phyloP scores from a whole-genome alignment of 2,797 vertebrate species.

The Poecilia velifera region DNA sequence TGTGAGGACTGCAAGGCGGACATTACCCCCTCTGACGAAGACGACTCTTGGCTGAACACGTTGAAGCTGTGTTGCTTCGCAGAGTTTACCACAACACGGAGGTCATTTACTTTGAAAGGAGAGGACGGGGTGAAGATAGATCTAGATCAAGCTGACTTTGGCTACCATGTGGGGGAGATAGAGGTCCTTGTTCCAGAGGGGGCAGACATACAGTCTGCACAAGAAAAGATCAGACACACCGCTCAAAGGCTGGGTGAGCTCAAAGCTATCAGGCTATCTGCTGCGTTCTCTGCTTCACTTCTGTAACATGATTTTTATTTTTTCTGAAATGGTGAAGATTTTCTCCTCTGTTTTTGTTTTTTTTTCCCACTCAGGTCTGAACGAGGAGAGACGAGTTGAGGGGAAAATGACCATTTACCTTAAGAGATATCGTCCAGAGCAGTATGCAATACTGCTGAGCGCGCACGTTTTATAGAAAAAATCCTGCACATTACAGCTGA shows the following conservation, averaged over 20 bases:
- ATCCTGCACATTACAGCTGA: too few relatives aligned
- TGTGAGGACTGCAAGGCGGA: conserved; percentile 17
- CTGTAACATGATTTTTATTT: not conserved
- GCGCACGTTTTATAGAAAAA: conserved; percentile 67
- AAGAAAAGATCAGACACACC: conserved; percentile 73
- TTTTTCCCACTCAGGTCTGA: conserved; percentile 62
- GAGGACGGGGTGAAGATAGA: conserved; percentile 76
- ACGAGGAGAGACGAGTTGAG: conserved; percentile 65
- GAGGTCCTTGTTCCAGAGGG: conserved; percentile 80
- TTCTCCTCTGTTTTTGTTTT: conserved; percentile 13
- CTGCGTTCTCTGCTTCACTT: not conserved
- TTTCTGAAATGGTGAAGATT: not conserved
- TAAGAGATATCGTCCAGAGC: conserved; percentile 75
- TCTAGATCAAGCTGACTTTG: conserved; percentile 83
- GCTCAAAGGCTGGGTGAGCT: conserved; percentile 79
- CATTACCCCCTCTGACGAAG: conserved; percentile 20
- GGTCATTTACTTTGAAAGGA: conserved; percentile 71
- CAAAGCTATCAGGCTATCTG: not conserved
- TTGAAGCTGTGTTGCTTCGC: conserved; percentile 79
- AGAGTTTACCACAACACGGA: conserved; percentile 76
- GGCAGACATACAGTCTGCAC: conserved; percentile 70
- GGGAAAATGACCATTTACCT: conserved; percentile 84
- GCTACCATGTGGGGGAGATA: conserved; percentile 83
- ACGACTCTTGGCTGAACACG: conserved; percentile 67
- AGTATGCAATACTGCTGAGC: conserved; percentile 74